These are phyloP conservation scores for Papilio xuthus DNA, from an alignment of 1,140 invertebrate genomes.

Conservation along the genomic window DNA sequence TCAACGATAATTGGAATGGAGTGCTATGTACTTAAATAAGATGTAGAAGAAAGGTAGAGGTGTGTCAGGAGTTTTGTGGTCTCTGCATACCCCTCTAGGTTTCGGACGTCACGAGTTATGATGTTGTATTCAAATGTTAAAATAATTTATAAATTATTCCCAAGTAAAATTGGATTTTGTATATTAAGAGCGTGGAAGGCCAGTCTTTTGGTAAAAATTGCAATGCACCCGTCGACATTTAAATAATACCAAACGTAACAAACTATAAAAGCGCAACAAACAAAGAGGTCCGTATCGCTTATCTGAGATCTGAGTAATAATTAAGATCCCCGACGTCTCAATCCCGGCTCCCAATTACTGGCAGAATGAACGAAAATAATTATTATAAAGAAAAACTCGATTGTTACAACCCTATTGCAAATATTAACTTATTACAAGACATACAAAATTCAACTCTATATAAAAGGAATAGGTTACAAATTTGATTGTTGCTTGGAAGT, in stretches of 20 bases:
- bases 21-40: too few relatives aligned
- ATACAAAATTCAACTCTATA: constrained; percentile 38
- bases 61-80: too few relatives aligned
- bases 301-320: constrained; percentile 79
- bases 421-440: background rate
- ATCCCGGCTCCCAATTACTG: constrained; percentile 76
- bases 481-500: constrained; percentile 39
- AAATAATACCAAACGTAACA: constrained; percentile 16
- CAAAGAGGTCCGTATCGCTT: constrained; percentile 60
- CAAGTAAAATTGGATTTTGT: background rate
- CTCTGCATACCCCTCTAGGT: too few relatives aligned
- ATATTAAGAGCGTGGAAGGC: background rate
- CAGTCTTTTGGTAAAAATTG: background rate
- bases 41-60: too few relatives aligned
- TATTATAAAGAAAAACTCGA: constrained; percentile 56
- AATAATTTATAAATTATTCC: too few relatives aligned
- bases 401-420: constrained; percentile 58
- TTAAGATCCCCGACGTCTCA: constrained; percentile 75
- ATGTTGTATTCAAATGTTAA: too few relatives aligned
- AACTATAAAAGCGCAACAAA: constrained; percentile 44
- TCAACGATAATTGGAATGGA: too few relatives aligned
- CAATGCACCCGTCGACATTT: background rate
- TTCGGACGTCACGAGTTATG: too few relatives aligned
- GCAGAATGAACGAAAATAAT: constrained; percentile 69
- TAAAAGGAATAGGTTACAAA: constrained; percentile 41